A percentile compares a stretch with the other conserved stretches of the same genome.
These are phyloP conservation scores for Telenomus remus DNA, from an alignment of 1,140 invertebrate species.

Conservation along the genomic window DNA sequence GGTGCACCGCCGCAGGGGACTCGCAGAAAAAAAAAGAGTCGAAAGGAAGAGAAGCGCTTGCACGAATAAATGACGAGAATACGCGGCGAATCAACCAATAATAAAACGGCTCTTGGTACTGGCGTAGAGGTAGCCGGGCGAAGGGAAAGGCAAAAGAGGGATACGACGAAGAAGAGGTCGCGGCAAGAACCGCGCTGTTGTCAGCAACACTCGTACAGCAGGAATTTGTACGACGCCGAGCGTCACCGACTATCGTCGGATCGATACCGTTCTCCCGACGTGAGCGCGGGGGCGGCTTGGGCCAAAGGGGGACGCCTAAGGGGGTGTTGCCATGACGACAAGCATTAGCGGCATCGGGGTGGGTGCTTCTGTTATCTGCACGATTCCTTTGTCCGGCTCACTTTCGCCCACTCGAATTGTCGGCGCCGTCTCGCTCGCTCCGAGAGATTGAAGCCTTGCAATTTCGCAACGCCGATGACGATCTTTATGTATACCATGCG, in stretches of 20 bases:
- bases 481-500: conserved; percentile 20
- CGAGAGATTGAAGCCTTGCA: conserved; percentile 15
- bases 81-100: conserved; percentile 41
- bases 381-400: conserved; percentile 15
- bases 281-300: conserved; percentile 65
- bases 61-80: conserved; percentile 51
- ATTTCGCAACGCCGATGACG: conserved; percentile 51
- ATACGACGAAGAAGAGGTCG: conserved; percentile 31
- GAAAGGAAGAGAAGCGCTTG: conserved; percentile 40
- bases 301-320: conserved; percentile 68
- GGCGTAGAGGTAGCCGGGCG: conserved; percentile 44
- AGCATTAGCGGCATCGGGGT: conserved; percentile 65
- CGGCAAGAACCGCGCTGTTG: conserved; percentile 59
- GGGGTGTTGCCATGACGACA: conserved; percentile 72
- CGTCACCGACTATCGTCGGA: conserved; percentile 62
- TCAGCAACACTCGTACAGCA: conserved; percentile 63
- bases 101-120: conserved; percentile 38
- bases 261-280: conserved; percentile 66
- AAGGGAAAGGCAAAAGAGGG: conserved; percentile 46
- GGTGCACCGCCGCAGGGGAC: conserved; percentile 43
- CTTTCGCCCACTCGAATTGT: conserved; percentile 12
- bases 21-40: conserved; percentile 35
- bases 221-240: conserved; percentile 67
- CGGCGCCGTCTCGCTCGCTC: background rate
- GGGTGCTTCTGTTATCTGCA: conserved; percentile 55